Evolutionary conservation across 2,797 vertebrate genomes (phyloP).

Genomic region (Sitta carolinensis): DNA sequence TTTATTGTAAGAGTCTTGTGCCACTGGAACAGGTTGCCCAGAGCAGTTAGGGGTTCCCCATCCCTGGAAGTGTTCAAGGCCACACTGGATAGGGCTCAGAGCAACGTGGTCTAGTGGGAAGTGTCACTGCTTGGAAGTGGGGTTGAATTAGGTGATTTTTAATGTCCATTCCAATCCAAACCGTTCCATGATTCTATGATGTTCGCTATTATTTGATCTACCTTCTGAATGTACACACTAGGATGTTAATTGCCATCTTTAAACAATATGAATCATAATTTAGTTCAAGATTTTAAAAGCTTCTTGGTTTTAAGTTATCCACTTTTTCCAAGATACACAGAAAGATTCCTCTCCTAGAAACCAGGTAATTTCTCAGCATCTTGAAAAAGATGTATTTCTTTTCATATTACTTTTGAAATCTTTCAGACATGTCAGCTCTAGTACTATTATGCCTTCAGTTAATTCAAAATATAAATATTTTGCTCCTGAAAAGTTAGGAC

Average conservation of each 20-base stretch:
- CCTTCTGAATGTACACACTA: not conserved
- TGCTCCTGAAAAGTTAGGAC: not conserved
- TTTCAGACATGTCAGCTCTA: not conserved
- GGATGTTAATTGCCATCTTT: not conserved
- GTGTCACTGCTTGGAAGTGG: not conserved
- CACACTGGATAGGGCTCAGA: not conserved
- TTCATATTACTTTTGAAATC: not conserved
- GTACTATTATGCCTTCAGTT: not conserved
- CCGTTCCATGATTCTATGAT: not conserved
- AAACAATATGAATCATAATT: not conserved
- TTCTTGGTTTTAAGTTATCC: not conserved
- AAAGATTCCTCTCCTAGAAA: not conserved
- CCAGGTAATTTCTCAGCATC: not conserved
- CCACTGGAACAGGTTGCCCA: no score
- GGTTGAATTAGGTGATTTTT: accelerated
- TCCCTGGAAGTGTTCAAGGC: not conserved
- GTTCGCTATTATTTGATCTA: not conserved
- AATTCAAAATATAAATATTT: not conserved
- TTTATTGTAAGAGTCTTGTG: no score
- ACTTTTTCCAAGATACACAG: not conserved
- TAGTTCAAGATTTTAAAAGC: not conserved
- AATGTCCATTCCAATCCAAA: no score
- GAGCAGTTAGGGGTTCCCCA: no score
- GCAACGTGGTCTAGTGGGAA: not conserved
- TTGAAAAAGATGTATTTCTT: not conserved